These are phyloP conservation scores for Drosophila setosimentum DNA, from an alignment of 2,888 invertebrate species.

Conservation along the genomic window DNA sequence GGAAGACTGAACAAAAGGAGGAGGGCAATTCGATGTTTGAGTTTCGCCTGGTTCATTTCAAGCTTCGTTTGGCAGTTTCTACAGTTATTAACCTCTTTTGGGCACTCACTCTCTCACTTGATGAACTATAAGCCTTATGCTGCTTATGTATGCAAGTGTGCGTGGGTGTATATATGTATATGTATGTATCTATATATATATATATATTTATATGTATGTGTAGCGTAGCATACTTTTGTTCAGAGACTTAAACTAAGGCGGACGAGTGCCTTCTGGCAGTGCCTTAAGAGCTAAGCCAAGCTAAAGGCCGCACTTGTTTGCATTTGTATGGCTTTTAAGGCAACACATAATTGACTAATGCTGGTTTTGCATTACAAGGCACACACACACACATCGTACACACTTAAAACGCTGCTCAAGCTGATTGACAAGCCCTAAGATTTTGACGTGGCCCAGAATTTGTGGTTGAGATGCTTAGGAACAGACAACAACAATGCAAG, in stretches of 20 bases:
- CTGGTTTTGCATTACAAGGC: slow-evolving; percentile 57
- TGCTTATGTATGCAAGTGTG: slow-evolving; percentile 35
- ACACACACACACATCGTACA: slow-evolving; percentile 18
- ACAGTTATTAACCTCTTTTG: slow-evolving; percentile 65
- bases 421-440: slow-evolving; percentile 56
- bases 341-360: slow-evolving; percentile 53
- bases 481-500: slow-evolving; percentile 31
- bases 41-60: slow-evolving; percentile 30
- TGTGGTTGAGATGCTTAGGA: slow-evolving; percentile 35
- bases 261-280: slow-evolving; percentile 13
- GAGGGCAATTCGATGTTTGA: slow-evolving; percentile 20
- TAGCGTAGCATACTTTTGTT: slow-evolving; percentile 40
- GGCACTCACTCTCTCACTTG: slow-evolving; percentile 35
- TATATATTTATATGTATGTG: slow-evolving; percentile 12
- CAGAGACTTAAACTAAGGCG: slow-evolving; percentile 2
- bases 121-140: slow-evolving; percentile 52
- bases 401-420: slow-evolving; percentile 28
- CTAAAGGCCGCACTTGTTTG: slow-evolving; percentile 51
- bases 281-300: slow-evolving; percentile 49
- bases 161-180: slow-evolving; percentile 11
- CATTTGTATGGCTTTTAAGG: slow-evolving; percentile 54
- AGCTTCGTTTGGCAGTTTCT: slow-evolving; percentile 29
- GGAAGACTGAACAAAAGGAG: slow-evolving; percentile 17
- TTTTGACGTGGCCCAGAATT: slow-evolving; percentile 49
- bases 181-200: slow-evolving; percentile 7